A percentile compares a stretch with the other conserved stretches of the same genome.
These are phyloP conservation scores for Pantala flavescens DNA, from an alignment of 1,140 invertebrate species.

Conservation along the genomic window DNA sequence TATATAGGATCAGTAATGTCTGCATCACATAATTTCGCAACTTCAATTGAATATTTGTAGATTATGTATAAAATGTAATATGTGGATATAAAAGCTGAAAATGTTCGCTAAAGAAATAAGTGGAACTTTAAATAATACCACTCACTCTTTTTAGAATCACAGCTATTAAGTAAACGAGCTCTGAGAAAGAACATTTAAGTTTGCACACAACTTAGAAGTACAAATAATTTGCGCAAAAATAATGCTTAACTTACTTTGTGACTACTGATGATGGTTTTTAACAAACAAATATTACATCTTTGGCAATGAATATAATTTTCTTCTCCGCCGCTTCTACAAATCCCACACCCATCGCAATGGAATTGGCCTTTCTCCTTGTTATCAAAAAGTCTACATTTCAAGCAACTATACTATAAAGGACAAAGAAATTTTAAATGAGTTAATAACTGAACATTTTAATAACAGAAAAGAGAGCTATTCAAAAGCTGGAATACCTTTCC, in stretches of 20 bases:
- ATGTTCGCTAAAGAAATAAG: no score
- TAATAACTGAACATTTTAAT: background rate
- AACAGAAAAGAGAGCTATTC: background rate
- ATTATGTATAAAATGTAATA: no score
- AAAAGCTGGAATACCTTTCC: constrained; percentile 47
- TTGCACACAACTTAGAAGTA: no score
- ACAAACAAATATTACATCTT: background rate
- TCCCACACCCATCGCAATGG: constrained; percentile 38
- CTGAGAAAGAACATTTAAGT: no score
- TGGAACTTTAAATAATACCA: no score
- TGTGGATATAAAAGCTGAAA: no score
- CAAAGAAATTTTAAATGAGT: background rate
- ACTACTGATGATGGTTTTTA: background rate
- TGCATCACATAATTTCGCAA: no score
- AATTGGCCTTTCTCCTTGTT: constrained; percentile 37
- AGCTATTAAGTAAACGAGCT: no score
- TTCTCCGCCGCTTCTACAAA: constrained; percentile 39
- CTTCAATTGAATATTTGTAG: no score
- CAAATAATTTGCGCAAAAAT: no score
- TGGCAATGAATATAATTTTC: constrained; percentile 33
- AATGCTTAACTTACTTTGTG: background rate
- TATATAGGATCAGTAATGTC: no score
- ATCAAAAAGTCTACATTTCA: constrained; percentile 36
- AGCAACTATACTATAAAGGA: constrained; percentile 35
- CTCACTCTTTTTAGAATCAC: no score